These are phyloP conservation scores for Tauraco erythrolophus DNA, from an alignment of 2,113 vertebrate genomes.

Conservation along the genomic window DNA sequence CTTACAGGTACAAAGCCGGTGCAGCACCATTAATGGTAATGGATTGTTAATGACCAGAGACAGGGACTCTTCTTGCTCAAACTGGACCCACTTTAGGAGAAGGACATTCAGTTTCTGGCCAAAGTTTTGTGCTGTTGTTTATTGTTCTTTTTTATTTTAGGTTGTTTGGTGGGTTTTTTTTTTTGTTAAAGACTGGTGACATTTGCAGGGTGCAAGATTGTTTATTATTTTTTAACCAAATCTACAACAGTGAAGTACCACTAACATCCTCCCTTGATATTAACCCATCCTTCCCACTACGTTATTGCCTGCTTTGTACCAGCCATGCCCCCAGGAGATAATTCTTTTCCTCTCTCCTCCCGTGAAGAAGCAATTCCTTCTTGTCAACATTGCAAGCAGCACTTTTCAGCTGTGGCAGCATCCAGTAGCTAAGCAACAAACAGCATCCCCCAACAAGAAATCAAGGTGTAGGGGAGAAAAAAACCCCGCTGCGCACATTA, in stretches of 20 bases:
- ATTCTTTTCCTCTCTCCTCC: background rate
- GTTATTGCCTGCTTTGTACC: background rate
- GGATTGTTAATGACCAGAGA: background rate
- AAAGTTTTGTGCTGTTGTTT: background rate
- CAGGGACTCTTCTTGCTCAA: background rate
- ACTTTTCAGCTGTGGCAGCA: background rate
- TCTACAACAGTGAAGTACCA: background rate
- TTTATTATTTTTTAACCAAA: background rate
- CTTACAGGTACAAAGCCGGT: background rate
- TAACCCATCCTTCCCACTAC: background rate
- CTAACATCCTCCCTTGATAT: background rate
- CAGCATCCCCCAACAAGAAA: constrained; percentile 62
- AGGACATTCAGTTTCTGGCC: background rate
- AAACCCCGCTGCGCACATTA: background rate
- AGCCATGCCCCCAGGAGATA: background rate
- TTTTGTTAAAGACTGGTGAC: background rate
- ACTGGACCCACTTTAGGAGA: background rate
- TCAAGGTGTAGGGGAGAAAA: constrained; percentile 33
- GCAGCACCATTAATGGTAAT: background rate
- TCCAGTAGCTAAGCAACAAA: constrained; percentile 64
- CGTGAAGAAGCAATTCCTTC: background rate
- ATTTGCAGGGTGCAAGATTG: background rate
- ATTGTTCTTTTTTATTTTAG: background rate
- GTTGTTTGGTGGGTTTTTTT: background rate
- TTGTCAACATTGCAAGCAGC: background rate